These are phyloP conservation scores for Hyles lineata DNA, from an alignment of 2,888 invertebrate species.

Conservation along the genomic window DNA sequence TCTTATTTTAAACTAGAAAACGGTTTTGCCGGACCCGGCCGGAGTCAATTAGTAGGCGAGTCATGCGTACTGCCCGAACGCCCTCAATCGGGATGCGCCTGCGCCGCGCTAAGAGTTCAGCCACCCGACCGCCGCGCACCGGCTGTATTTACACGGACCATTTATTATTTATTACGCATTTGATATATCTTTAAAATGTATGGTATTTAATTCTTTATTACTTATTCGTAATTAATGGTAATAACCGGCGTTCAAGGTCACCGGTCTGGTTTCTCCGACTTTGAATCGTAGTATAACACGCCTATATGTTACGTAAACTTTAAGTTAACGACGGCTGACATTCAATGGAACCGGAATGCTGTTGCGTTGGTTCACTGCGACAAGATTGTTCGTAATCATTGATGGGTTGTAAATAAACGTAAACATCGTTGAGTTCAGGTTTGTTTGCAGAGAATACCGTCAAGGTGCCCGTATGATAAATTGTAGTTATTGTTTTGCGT, in stretches of 20 bases:
- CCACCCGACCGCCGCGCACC: constrained; percentile 50
- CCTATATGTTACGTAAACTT: constrained; percentile 38
- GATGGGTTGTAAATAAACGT: constrained; percentile 22
- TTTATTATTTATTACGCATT: constrained; percentile 52
- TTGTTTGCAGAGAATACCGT: not conserved
- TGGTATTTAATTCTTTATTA: constrained; percentile 39
- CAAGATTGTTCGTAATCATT: constrained; percentile 17
- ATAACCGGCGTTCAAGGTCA: constrained; percentile 42
- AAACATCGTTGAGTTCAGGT: not conserved
- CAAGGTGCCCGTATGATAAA: not conserved
- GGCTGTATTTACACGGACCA: constrained; percentile 45
- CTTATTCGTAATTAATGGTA: constrained; percentile 33
- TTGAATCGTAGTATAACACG: constrained; percentile 39
- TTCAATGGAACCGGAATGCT: constrained; percentile 54
- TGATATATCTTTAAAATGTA: constrained; percentile 42
- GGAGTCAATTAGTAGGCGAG: constrained; percentile 67
- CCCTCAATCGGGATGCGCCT: constrained; percentile 65
- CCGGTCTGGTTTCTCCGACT: constrained; percentile 40
- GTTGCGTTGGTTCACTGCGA: constrained; percentile 41
- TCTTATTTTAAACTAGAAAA: constrained; percentile 59
- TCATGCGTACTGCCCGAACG: constrained; percentile 67
- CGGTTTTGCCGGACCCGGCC: constrained; percentile 59
- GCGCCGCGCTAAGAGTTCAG: constrained; percentile 57
- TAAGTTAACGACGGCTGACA: constrained; percentile 39
- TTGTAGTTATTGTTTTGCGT: not conserved